Percentiles rank a stretch among this genome's conserved stretches.
These are phyloP conservation scores for Macropus fuliginosus DNA, from an alignment of 2,797 vertebrate species.

Conservation along the genomic window DNA sequence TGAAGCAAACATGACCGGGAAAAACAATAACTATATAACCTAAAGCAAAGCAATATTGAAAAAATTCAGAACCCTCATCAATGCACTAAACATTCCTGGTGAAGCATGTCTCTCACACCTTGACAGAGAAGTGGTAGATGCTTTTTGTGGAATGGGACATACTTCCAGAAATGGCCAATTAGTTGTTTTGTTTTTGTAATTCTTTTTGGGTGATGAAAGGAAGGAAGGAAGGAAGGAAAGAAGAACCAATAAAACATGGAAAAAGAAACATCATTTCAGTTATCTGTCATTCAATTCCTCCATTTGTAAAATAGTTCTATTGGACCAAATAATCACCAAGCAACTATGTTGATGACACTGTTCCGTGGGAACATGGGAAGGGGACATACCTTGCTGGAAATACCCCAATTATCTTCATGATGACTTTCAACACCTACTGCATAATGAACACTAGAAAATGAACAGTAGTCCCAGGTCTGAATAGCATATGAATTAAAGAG, in stretches of 20 bases:
- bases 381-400: slow-evolving; percentile 60
- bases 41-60: not conserved
- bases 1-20: not conserved
- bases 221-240: not conserved
- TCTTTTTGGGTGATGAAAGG: too few relatives aligned
- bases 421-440: not conserved
- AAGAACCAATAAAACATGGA: not conserved
- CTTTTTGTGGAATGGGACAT: not conserved
- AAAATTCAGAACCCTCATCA: not conserved
- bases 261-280: not conserved
- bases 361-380: not conserved
- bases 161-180: not conserved
- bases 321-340: not conserved
- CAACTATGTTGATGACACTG: not conserved
- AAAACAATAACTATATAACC: not conserved
- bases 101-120: not conserved
- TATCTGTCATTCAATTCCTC: not conserved
- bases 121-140: not conserved
- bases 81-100: not conserved
- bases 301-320: not conserved
- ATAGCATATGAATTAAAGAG: not conserved
- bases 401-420: slow-evolving; percentile 6
- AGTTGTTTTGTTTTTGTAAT: not conserved
- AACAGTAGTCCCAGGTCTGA: not conserved
- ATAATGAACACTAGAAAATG: not conserved